phyloP scores from a whole-genome alignment of 2,113 vertebrate genomes.

The Ammodytes dubius region DNA sequence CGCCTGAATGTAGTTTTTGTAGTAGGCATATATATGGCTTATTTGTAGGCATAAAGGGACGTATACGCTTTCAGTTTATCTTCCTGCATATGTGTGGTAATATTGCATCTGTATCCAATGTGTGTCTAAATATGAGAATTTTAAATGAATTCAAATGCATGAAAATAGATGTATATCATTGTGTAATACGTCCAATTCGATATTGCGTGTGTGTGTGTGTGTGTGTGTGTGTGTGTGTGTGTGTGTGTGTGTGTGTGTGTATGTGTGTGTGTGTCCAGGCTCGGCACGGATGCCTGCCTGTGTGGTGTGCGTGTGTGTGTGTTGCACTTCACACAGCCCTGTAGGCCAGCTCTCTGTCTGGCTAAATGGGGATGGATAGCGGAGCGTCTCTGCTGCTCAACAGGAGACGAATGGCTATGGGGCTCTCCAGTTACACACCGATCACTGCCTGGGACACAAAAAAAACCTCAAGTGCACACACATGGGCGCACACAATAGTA shows the following conservation, averaged over 20 bases:
- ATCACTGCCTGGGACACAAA: conserved; percentile 44
- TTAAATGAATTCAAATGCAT: conserved; percentile 20
- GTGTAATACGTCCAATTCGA: background rate
- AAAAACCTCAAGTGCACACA: conserved; percentile 5
- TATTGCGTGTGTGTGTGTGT: conserved; percentile 9
- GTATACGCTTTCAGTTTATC: background rate
- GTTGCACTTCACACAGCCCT: conserved; percentile 61
- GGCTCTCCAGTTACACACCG: conserved; percentile 65
- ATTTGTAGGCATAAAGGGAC: background rate
- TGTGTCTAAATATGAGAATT: background rate
- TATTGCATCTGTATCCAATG: background rate
- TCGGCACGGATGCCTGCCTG: background rate
- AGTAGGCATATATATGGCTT: background rate
- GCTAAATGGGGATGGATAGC: conserved; percentile 77
- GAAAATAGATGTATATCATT: background rate
- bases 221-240: conserved; percentile 13
- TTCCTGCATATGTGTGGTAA: conserved; percentile 4
- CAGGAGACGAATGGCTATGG: conserved; percentile 64
- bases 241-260: conserved; percentile 19
- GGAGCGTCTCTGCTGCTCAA: conserved; percentile 66
- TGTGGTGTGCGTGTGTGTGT: conserved; percentile 20
- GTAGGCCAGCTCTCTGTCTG: conserved; percentile 70
- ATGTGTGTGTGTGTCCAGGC: conserved; percentile 35
- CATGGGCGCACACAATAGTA: background rate
- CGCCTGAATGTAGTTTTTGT: conserved; percentile 6